Evolutionary conservation across 2,888 invertebrate species (phyloP).

Genomic region (Brachypalpus laphriformis): DNA sequence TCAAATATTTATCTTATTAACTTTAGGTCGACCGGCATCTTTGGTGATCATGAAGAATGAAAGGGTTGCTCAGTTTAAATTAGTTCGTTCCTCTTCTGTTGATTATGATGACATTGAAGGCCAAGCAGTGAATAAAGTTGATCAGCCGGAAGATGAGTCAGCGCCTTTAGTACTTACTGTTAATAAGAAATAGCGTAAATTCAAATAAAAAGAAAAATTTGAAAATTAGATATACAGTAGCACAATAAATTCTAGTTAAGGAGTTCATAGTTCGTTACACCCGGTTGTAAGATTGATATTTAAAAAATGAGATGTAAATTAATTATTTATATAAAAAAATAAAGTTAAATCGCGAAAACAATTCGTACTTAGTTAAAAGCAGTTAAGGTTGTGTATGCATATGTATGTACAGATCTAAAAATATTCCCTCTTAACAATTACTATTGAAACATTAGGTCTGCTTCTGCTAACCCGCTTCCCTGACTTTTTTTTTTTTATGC

Average conservation of each 20-base stretch:
- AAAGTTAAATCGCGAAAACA: not conserved
- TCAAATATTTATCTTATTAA: not conserved
- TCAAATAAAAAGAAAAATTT: not conserved
- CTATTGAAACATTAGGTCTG: no score
- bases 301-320: not conserved
- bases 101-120: conserved; percentile 82
- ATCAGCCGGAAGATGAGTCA: conserved; percentile 81
- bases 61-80: conserved; percentile 80
- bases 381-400: no score
- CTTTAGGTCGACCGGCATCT: conserved; percentile 81
- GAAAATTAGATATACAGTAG: conserved; percentile 5
- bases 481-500: no score
- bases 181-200: conserved; percentile 78
- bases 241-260: conserved; percentile 49
- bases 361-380: not conserved
- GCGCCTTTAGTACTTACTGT: conserved; percentile 81
- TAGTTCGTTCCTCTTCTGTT: conserved; percentile 81
- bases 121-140: conserved; percentile 76
- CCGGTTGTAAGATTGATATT: conserved; percentile 44
- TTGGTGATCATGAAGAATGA: conserved; percentile 81
- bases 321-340: conserved; percentile 13
- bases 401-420: no score
- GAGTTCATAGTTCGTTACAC: conserved; percentile 41
- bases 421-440: no score
- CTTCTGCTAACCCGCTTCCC: no score